Evolutionary conservation across 2,113 vertebrate species (phyloP).

Genomic region (Taxidea taxus): DNA sequence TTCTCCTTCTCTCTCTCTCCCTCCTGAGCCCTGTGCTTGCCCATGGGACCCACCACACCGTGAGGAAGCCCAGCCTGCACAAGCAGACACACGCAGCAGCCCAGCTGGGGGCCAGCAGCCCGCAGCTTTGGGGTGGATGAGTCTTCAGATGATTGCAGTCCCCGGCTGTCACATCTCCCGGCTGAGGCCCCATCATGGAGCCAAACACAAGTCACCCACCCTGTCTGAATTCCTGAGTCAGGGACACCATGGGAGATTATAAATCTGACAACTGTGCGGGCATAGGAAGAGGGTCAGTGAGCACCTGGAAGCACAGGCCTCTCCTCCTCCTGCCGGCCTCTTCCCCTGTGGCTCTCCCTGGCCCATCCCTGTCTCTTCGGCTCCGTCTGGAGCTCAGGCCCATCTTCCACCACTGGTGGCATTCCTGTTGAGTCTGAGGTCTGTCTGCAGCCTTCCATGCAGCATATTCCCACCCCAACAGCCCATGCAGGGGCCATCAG

Average conservation of each 20-base stretch:
- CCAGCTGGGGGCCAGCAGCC: background rate
- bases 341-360: background rate
- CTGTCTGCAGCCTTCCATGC: accelerated
- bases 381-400: background rate
- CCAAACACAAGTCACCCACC: background rate
- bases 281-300: background rate
- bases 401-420: accelerated
- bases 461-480: background rate
- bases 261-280: background rate
- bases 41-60: accelerated
- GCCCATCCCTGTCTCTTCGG: background rate
- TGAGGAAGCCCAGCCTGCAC: background rate
- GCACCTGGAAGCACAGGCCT: background rate
- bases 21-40: accelerated
- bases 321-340: background rate
- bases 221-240: background rate
- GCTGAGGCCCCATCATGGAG: background rate
- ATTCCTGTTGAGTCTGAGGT: background rate
- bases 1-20: background rate
- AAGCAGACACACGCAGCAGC: accelerated
- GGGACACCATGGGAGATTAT: background rate
- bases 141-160: background rate
- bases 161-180: background rate
- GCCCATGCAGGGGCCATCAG: background rate
- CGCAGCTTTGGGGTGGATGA: background rate